phyloP scores from a whole-genome alignment of 2,113 vertebrate genomes.

The Platichthys stellatus region DNA sequence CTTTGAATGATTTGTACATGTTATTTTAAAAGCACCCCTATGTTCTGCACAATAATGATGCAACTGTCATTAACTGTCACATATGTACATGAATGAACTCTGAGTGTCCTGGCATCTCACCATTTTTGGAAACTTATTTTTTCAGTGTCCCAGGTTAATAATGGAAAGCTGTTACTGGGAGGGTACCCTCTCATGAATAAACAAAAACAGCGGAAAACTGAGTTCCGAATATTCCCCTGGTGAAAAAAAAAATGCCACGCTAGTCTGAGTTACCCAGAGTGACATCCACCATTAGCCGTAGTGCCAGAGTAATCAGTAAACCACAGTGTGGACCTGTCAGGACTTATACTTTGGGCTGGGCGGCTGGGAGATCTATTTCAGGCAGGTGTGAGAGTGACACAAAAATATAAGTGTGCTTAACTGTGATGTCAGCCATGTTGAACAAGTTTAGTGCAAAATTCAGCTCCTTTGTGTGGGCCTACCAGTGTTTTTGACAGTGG shows the following conservation, averaged over 20 bases:
- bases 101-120: conserved; percentile 28
- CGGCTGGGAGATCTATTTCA: conserved; percentile 59
- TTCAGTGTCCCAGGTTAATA: conserved; percentile 64
- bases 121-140: conserved; percentile 55
- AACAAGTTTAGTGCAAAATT: conserved; percentile 39
- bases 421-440: conserved; percentile 14
- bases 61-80: conserved; percentile 12
- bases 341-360: conserved; percentile 45
- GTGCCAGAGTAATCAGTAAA: conserved; percentile 52
- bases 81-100: conserved; percentile 11
- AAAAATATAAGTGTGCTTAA: conserved; percentile 44
- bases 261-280: conserved; percentile 59
- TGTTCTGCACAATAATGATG: conserved; percentile 17
- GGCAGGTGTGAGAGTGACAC: conserved; percentile 61
- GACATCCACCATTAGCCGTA: conserved; percentile 65
- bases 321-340: conserved; percentile 56
- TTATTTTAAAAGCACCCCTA: background rate
- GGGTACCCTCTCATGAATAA: conserved; percentile 71
- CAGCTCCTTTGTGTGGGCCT: conserved; percentile 36
- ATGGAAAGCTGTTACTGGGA: conserved; percentile 74
- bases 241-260: conserved; percentile 50
- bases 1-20: background rate
- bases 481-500: conserved; percentile 38
- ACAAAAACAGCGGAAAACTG: conserved; percentile 81
- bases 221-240: conserved; percentile 73